Percentiles rank a stretch among this genome's conserved stretches.
phyloP scores from a whole-genome alignment of 2,888 invertebrate genomes.

The Synanthedon tipuliformis region DNA sequence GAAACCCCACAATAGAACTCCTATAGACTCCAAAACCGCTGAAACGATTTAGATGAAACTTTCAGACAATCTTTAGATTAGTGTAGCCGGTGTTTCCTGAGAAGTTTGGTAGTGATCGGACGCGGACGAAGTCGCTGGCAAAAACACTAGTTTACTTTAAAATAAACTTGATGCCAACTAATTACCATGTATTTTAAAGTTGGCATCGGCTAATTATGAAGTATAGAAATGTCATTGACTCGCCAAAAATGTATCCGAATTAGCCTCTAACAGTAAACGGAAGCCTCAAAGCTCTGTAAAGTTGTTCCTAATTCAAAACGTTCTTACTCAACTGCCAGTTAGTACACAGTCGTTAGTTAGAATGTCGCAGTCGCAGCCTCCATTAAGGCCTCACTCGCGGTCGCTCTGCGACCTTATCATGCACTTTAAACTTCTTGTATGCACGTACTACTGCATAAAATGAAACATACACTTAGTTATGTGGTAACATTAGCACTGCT shows the following conservation, averaged over 20 bases:
- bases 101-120: too few species aligned
- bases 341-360: slow-evolving; percentile 34
- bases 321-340: slow-evolving; percentile 24
- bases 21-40: too few species aligned
- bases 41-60: too few species aligned
- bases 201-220: background rate
- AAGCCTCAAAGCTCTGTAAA: background rate
- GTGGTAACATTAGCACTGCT: too few species aligned
- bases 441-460: slow-evolving; percentile 5
- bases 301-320: slow-evolving; percentile 23
- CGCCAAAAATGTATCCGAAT: background rate
- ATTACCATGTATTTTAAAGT: background rate
- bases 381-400: slow-evolving; percentile 26
- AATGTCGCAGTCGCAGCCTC: slow-evolving; percentile 26
- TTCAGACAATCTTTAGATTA: too few species aligned
- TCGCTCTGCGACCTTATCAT: slow-evolving; percentile 23
- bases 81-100: too few species aligned
- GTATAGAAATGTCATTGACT: background rate
- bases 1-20: too few species aligned
- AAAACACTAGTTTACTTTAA: too few species aligned
- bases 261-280: background rate
- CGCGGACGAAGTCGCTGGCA: too few species aligned
- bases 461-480: background rate
- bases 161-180: too few species aligned
- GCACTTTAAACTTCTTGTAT: slow-evolving; percentile 23